phyloP scores from a whole-genome alignment of 1,140 invertebrate species.

The Zaprionus lachaisei region DNA sequence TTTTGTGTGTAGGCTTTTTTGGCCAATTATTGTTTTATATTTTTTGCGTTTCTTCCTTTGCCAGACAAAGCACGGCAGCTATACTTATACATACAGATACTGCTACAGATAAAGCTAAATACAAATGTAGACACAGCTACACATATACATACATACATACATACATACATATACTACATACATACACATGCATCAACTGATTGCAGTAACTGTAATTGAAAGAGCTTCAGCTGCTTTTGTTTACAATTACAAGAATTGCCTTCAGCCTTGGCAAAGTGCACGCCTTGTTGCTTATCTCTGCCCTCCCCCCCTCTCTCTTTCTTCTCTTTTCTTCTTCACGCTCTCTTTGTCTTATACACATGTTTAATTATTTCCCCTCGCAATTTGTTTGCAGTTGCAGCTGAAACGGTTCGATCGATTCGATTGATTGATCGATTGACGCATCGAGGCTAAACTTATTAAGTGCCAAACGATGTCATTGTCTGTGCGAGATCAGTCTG shows the following conservation, averaged over 20 bases:
- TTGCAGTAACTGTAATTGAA: conserved; percentile 1
- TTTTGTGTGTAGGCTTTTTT: conserved; percentile 3
- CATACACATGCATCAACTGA: neutral
- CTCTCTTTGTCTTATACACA: conserved; percentile 23
- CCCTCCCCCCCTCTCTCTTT: neutral
- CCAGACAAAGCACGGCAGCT: neutral
- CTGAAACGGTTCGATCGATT: conserved; percentile 40
- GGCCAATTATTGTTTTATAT: conserved; percentile 2
- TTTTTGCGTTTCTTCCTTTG: neutral
- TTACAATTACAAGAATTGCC: conserved; percentile 35
- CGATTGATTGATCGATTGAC: conserved; percentile 66
- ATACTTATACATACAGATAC: neutral
- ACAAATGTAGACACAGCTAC: neutral
- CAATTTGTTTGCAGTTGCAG: conserved; percentile 25
- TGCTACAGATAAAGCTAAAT: neutral
- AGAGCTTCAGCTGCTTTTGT: conserved; percentile 13
- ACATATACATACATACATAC: neutral
- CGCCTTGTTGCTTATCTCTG: conserved; percentile 1
- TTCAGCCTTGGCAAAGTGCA: conserved; percentile 48
- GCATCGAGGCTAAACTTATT: conserved; percentile 75
- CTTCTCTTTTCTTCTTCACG: neutral
- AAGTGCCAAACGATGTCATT: conserved; percentile 77
- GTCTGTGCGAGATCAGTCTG: conserved; percentile 17
- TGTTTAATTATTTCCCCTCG: conserved; percentile 51
- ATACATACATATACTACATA: neutral